Evolutionary conservation across 1,140 invertebrate species (phyloP), one percentile per base, ranked within the genome.

Genomic region (Caenorhabditis brenneri): DNA sequence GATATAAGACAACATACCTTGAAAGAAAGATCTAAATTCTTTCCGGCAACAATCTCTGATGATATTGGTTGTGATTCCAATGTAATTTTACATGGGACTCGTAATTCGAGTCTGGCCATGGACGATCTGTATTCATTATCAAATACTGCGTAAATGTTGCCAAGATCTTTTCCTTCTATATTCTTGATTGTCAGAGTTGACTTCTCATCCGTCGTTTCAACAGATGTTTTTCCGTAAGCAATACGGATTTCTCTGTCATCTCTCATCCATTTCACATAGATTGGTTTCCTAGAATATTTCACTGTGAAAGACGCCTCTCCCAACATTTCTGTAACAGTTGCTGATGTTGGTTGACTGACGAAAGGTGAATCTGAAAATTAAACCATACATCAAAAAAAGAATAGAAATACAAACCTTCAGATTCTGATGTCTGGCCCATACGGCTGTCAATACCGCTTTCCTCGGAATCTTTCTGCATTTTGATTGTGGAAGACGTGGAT

Each of bases 1-100:
- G 3, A 9, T 55, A 27, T 27, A 16, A 53, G 16, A n/a, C 33
- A n/a, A 58, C 22, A 39, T n/a, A 81, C 42, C 29, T 48, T 51
- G 6, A 85, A 22, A 1, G 84, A 84, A 48, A 80, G 39, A 48
- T 85, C 84, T 9, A 85, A 24, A 39, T 55, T 65, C 60, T 85
- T 85, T 51, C 84, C 84, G 22, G 80, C 79, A 69, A 48, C 16
- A 39, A 81, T 42, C 24, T 74, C 65, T 58, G 78, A 48, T 29
- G 49, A 15, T 29, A 16, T 46, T 39, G 65, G 29, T 9, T 55
- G 3, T 16, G 24, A 39, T 46, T 83, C 74, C 48, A 83, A 6
- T 19, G 19, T 46, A 10, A 83, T 39, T n/a, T 79, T 78, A 7
- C 58, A 69, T 29, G 82, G 48, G 46, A 83, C 53, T 53, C 65